Evolutionary conservation across 2,113 vertebrate species (phyloP), one percentile per base, ranked within the genome.

Genomic region (Trachemys scripta): DNA sequence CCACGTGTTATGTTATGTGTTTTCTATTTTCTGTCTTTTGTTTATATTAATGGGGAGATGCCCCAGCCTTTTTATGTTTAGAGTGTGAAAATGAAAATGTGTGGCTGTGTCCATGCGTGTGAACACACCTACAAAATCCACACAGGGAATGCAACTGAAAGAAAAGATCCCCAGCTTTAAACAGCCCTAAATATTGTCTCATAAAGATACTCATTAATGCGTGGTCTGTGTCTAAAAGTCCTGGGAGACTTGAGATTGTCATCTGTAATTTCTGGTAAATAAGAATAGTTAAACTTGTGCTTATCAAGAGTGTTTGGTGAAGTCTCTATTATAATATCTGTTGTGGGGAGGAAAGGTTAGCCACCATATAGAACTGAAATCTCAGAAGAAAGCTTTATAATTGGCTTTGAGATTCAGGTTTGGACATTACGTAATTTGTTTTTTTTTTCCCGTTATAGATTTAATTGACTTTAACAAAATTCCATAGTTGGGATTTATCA

Each of bases 401-500:
- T 38, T 80, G 3, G 5, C 72, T 95, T 57, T 83, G 50, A 2
- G 50, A 2, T 90, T 6, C 5, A 80, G 27, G 42, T 82, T 87
- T 56, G 56, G 9, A 56, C 25, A 90, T 87, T 85, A 91, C 45
- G 5, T 57, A 89, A 62, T 3, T 2, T 12, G 5, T 2, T 27
- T 29, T 13, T 29, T 10, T 88, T 57, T n/a, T n/a, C n/a, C 88
- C 88, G 12, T 80, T 78, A 54, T 4, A 65, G 5, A 88, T 16
- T 12, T 87, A 82, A 93, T 94, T 92, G 90, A 92, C 57, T 91
- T 91, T 8, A 86, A 22, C 84, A 95, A 93, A 91, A 2, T 50
- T 1, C 86, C 91, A 69, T 88, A 24, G 3, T 69, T 94, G 47
- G 20, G 2, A 20, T 29, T 95, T 78, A 81, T 85, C 88, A 90